These are phyloP conservation scores for Bathynomus jamesi DNA, from an alignment of 1,140 invertebrate genomes.

Conservation along the genomic window DNA sequence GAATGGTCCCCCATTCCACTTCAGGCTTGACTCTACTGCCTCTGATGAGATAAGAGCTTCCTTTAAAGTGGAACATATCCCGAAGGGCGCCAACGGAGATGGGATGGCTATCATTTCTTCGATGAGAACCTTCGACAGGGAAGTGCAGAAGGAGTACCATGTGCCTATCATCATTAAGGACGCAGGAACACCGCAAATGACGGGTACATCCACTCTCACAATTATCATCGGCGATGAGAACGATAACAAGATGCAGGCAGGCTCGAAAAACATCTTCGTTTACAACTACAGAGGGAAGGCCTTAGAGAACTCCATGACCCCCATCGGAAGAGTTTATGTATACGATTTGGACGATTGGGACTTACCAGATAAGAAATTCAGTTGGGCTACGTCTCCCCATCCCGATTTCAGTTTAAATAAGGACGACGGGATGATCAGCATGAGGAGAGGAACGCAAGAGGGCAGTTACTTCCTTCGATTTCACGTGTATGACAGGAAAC, in stretches of 20 bases:
- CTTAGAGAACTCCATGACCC: conserved; percentile 65
- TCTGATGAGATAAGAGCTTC: conserved; percentile 84
- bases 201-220: conserved; percentile 73
- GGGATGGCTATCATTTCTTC: conserved; percentile 91
- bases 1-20: conserved; percentile 90
- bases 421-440: conserved; percentile 89
- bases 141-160: conserved; percentile 88
- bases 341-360: conserved; percentile 97
- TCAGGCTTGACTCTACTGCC: conserved; percentile 81
- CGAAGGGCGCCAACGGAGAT: conserved; percentile 88
- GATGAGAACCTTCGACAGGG: conserved; percentile 82
- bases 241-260: conserved; percentile 94
- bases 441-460: conserved; percentile 81
- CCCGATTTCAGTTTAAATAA: conserved; percentile 78
- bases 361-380: conserved; percentile 91
- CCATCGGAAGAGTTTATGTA: conserved; percentile 90
- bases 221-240: conserved; percentile 92
- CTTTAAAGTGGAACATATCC: conserved; percentile 90
- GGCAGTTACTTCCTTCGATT: conserved; percentile 74
- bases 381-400: conserved; percentile 63
- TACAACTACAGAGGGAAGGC: conserved; percentile 75
- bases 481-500: conserved; percentile 87
- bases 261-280: conserved; percentile 90
- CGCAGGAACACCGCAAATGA: conserved; percentile 82
- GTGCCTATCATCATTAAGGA: conserved; percentile 92